These are phyloP conservation scores for Chesias legatella DNA, from an alignment of 2,888 invertebrate genomes.

Conservation along the genomic window DNA sequence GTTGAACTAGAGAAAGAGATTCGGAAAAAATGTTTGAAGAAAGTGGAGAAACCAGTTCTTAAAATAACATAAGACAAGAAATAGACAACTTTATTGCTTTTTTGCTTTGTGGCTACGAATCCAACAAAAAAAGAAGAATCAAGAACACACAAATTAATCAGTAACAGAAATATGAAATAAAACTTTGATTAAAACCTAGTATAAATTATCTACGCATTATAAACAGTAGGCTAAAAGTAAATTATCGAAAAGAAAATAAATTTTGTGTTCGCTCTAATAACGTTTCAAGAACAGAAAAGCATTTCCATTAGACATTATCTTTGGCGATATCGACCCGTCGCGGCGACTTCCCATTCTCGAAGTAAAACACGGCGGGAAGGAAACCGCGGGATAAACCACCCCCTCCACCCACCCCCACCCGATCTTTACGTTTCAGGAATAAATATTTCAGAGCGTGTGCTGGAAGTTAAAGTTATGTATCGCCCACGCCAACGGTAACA, in stretches of 20 bases:
- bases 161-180: no score
- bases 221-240: no score
- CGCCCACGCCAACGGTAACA: conserved; percentile 71
- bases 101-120: no score
- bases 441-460: conserved; percentile 81
- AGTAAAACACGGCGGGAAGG: conserved; percentile 80
- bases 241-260: conserved; percentile 4
- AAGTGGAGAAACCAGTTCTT: no score
- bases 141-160: no score
- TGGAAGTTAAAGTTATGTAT: conserved; percentile 80
- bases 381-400: conserved; percentile 79
- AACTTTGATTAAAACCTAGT: no score
- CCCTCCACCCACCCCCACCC: conserved; percentile 52
- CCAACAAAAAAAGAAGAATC: no score
- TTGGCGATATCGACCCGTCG: conserved; percentile 78
- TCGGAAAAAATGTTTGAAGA: no score
- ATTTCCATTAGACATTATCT: conserved; percentile 58
- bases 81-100: no score
- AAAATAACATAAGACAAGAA: no score
- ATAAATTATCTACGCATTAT: no score
- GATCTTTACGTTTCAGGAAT: conserved; percentile 81
- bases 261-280: conserved; percentile 1
- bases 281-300: conserved; percentile 25
- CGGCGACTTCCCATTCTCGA: conserved; percentile 80
- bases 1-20: no score